phyloP scores from a whole-genome alignment of 2,888 invertebrate genomes.

The Fissipunctia ypsillon region DNA sequence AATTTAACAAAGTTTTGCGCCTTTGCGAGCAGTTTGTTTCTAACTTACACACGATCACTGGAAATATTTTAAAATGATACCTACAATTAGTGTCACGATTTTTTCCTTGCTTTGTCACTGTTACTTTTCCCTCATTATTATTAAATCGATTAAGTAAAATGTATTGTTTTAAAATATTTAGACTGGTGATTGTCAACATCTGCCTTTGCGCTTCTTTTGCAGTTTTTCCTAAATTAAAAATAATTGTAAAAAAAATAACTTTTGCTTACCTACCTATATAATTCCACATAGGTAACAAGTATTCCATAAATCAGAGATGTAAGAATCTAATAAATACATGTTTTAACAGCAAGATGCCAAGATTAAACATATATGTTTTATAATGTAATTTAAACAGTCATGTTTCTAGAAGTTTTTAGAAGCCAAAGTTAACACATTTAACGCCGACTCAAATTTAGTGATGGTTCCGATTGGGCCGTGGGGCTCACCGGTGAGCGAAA shows the following conservation, averaged over 20 bases:
- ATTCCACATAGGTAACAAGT: neutral
- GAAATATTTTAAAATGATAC: slow-evolving; percentile 48
- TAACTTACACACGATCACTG: slow-evolving; percentile 16
- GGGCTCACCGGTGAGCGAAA: too few species aligned
- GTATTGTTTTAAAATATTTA: slow-evolving; percentile 52
- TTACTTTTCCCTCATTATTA: neutral
- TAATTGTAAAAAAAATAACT: neutral
- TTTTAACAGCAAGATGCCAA: neutral
- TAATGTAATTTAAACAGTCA: neutral
- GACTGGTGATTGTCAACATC: slow-evolving; percentile 20
- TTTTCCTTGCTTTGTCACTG: neutral
- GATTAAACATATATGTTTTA: too few species aligned
- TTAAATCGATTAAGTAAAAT: neutral
- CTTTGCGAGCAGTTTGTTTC: slow-evolving; percentile 32
- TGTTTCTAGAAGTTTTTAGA: neutral
- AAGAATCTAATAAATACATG: neutral
- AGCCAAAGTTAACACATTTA: too few species aligned
- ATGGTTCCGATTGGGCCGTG: too few species aligned
- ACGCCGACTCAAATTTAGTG: too few species aligned
- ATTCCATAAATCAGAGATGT: neutral
- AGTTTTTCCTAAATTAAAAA: neutral
- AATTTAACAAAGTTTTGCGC: slow-evolving; percentile 40
- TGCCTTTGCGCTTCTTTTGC: slow-evolving; percentile 25
- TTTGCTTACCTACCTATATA: too few species aligned
- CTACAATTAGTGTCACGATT: neutral